Evolutionary conservation across 2,797 vertebrate genomes (phyloP).

Genomic region (Zonotrichia albicollis): DNA sequence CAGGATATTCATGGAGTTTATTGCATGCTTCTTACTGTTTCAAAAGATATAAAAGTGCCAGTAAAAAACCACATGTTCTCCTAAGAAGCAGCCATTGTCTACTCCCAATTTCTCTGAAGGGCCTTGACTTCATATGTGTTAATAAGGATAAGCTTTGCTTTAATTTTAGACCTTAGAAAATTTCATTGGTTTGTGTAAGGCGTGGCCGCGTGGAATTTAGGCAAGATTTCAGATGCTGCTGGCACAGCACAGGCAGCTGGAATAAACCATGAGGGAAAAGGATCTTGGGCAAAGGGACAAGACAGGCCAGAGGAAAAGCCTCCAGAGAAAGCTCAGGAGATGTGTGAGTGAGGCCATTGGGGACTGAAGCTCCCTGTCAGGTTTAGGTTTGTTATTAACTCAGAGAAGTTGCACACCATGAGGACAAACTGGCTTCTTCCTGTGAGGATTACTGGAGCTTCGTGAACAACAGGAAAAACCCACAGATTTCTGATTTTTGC

Average conservation of each 20-base stretch:
- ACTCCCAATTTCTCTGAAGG: background rate
- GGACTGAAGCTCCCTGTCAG: background rate
- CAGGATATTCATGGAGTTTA: rapidly evolving
- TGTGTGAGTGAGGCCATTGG: background rate
- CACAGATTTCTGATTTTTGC: background rate
- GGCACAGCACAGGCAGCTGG: background rate
- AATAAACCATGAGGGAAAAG: background rate
- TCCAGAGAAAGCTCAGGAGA: background rate
- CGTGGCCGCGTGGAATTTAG: background rate
- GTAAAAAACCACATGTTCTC: background rate
- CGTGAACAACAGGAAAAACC: background rate
- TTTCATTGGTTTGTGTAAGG: background rate
- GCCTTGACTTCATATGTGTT: background rate
- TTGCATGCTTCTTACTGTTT: background rate
- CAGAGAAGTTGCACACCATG: background rate
- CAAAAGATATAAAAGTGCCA: background rate
- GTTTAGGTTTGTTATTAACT: background rate
- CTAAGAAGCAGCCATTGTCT: background rate
- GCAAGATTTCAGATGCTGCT: background rate
- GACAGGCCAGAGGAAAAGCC: background rate
- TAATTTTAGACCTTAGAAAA: background rate
- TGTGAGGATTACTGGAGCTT: background rate
- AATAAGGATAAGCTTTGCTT: background rate
- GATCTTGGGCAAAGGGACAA: background rate
- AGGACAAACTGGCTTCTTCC: background rate